Conservation (phyloP, 1,140 invertebrate genomes). For the Matsumurasca onukii region DNA sequence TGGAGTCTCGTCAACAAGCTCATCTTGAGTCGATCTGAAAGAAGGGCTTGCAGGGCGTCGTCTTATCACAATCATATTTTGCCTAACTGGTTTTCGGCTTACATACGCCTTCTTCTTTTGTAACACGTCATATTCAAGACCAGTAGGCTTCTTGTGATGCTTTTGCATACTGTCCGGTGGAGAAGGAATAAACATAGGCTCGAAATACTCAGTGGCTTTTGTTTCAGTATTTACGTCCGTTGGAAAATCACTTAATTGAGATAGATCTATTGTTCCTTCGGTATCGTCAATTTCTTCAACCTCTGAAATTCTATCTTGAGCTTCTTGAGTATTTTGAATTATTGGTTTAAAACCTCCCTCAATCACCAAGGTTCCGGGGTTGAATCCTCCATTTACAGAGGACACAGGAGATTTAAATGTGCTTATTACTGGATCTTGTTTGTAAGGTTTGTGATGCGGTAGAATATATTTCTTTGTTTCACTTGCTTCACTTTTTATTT, state of each 20-base stretch:
- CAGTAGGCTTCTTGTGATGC: constrained; percentile 33
- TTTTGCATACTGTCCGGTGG: constrained; percentile 53
- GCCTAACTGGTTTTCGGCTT: constrained; percentile 15
- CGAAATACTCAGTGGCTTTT: constrained; percentile 55
- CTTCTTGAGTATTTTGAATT: constrained; percentile 55
- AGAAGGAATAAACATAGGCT: constrained; percentile 73
- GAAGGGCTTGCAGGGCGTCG: constrained; percentile 31
- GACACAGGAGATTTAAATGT: constrained; percentile 26
- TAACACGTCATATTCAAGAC: constrained; percentile 33
- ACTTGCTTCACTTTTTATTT: constrained; percentile 3
- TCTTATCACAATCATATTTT: constrained; percentile 26
- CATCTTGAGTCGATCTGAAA: constrained; percentile 35
- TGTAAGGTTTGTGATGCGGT: constrained; percentile 31
- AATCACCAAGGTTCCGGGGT: constrained; percentile 74
- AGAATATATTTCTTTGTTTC: constrained; percentile 22
- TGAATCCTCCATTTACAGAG: constrained; percentile 71
- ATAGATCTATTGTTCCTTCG: constrained; percentile 33
- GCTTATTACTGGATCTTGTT: constrained; percentile 17
- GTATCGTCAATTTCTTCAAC: constrained; percentile 49
- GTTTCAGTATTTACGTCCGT: constrained; percentile 49
- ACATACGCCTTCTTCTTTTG: constrained; percentile 28
- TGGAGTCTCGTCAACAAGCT: constrained; percentile 56
- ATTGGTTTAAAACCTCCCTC: constrained; percentile 83
- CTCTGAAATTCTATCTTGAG: constrained; percentile 53
- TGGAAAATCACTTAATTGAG: constrained; percentile 31